Base-by-base conservation (phyloP, 2,113 vertebrate genomes). In the Puma concolor region DNA sequence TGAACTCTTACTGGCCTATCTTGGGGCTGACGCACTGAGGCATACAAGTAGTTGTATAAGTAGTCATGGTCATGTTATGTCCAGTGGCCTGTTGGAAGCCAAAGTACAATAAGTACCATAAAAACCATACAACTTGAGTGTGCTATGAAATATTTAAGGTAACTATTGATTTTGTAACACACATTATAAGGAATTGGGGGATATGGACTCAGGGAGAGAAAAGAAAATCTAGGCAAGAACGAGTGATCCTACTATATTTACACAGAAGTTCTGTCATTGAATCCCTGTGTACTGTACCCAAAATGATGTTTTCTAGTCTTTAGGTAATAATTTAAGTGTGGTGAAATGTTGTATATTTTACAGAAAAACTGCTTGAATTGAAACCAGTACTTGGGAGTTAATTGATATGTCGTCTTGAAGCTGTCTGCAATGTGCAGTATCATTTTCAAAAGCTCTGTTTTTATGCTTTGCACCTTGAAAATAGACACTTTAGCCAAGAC, bases 1-100 rank as follows among this genome's bases (percentile, higher is more conserved):
- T 0, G 99, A 99, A 76, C 99, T 99, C 76, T 94, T 99, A 38
- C 91, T 99, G 96, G 99, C 99, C 29, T 99, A 99, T 54, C 98
- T 99, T 1, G 99, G 99, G 31, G 97, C 99, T 0, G 99, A 99
- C 41, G 97, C 98, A 0, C 98, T 98, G 60, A 89, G 96, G 1
- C 99, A 99, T 1, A 94, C 97, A 0, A 98, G 95, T 4, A 77
- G 98, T 38, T 99, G 99, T 11, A 96, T 96, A 0, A 88, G 97
- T 0, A 60, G 88, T 1, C 98, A 97, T 2, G 76, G 98, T 29
- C 98, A 97, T 0, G 93, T 99, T 23, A 0, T 99, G 63, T 16
- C 99, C 95, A 95, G 82, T 1, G 81, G 98, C 48, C 98, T 99
- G 10, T 38, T 99, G 54, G 99, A 99, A 97, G 99, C 99, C 2